Conservation (phyloP, 2,888 invertebrate species). For the Gymnoscelis rufifasciata region DNA sequence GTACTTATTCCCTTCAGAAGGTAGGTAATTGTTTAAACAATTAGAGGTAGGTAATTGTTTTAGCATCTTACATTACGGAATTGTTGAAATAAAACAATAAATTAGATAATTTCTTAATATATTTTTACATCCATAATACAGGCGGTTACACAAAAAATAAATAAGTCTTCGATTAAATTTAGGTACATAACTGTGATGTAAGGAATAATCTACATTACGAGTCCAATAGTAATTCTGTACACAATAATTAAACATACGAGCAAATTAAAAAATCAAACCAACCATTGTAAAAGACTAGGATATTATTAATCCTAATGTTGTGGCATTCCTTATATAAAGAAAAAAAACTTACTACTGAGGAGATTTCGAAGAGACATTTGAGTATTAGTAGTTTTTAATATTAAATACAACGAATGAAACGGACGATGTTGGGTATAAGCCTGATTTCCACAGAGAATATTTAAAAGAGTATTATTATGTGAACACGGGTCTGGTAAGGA, state of each 20-base stretch:
- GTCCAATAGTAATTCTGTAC: conserved; percentile 22
- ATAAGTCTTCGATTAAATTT: conserved; percentile 54
- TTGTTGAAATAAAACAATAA: conserved; percentile 34
- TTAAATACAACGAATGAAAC: too few relatives aligned
- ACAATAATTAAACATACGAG: background rate
- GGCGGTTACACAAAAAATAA: conserved; percentile 78
- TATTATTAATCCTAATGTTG: background rate
- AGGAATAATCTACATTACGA: conserved; percentile 22
- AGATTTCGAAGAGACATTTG: too few relatives aligned
- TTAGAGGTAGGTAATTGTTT: background rate
- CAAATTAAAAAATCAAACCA: background rate
- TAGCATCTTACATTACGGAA: too few relatives aligned
- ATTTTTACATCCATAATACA: conserved; percentile 77
- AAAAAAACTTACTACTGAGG: too few relatives aligned
- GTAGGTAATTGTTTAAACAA: too few relatives aligned
- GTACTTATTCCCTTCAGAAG: too few relatives aligned
- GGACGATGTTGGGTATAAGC: too few relatives aligned
- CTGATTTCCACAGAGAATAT: too few relatives aligned
- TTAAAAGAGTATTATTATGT: too few relatives aligned
- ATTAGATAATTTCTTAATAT: conserved; percentile 68
- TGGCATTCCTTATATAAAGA: too few relatives aligned
- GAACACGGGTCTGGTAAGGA: too few relatives aligned
- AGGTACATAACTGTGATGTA: conserved; percentile 50
- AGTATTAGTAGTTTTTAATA: too few relatives aligned
- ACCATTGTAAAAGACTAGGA: background rate